Base-by-base conservation (phyloP, 1,140 invertebrate genomes). In the Drosophila malerkotliana region DNA sequence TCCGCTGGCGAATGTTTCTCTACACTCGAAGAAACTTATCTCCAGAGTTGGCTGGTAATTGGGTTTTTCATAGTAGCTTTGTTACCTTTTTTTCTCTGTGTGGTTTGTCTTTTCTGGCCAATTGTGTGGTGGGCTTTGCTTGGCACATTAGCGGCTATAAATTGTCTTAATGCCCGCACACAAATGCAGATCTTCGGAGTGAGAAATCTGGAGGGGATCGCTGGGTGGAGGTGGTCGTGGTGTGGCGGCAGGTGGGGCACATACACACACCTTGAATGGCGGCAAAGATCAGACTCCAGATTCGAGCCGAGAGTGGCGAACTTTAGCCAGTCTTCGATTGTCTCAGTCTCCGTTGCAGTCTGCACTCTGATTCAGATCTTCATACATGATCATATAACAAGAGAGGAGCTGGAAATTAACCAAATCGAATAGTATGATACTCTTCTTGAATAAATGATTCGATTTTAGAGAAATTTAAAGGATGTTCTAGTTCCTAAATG, bases 141-240 rank as follows among this genome's bases (percentile, higher is more conserved):
- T 87, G 87, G 67, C 87, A 90, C 87, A 90, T 90, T 90, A 90
- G 83, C 87, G 79, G 83, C 82, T 90, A 82, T 87, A 90, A 90
- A 90, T 90, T 90, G 87, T 88, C 83, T 83, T 90, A 90, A 90
- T 90, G 71, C 75, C 77, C 67, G 72, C 52, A 75, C 47, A 68
- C 62, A 61, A 21, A 66, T 47, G 71, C 44, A 66, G 59, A 63
- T 62, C 63, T 53, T 10, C 63, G 44, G 60, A 52, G 63, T 6
- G 34, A 28, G 44, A 14, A 49, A 49, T 39, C 26, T 26, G 32
- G 41, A 34, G 4, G 68, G 15, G 15, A 45, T 45, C 44, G 5
- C 14, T 32, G 44, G 56, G 8, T 21, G 9, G 9, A 26, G 53
- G 14, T 26, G 34, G 57, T 37, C 45, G 47, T 15, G 26, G 37